Conservation (phyloP, 1,140 invertebrate genomes). For the Scaptodrosophila lebanonensis region DNA sequence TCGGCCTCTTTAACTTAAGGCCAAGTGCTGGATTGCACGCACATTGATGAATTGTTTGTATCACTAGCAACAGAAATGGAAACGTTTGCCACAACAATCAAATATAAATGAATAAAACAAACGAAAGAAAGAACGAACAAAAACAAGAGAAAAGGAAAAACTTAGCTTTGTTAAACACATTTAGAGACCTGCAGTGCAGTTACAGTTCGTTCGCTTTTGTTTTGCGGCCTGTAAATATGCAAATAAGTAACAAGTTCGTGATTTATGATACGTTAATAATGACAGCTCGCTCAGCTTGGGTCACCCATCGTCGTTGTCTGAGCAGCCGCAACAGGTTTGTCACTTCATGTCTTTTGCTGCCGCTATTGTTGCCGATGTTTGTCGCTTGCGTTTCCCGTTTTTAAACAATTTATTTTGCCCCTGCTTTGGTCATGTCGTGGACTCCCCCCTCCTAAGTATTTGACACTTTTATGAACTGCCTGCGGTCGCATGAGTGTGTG, state of each 20-base stretch:
- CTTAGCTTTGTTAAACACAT: no score
- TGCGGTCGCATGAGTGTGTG: slow-evolving; percentile 52
- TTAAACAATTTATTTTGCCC: slow-evolving; percentile 45
- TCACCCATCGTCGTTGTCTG: slow-evolving; percentile 31
- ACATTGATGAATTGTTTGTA: neutral
- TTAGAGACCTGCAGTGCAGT: no score
- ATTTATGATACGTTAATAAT: slow-evolving; percentile 67
- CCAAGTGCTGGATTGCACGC: neutral
- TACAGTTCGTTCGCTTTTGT: neutral
- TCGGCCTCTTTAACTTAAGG: no score
- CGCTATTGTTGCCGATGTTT: neutral
- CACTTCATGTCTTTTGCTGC: slow-evolving; percentile 2
- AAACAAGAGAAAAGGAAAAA: no score
- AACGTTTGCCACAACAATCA: no score
- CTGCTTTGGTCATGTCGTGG: slow-evolving; percentile 11
- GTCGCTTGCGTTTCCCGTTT: slow-evolving; percentile 20
- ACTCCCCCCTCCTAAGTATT: slow-evolving; percentile 53
- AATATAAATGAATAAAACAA: no score
- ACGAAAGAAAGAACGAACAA: no score
- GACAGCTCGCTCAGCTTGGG: slow-evolving; percentile 41
- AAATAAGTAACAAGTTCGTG: slow-evolving; percentile 64
- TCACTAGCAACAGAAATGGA: no score
- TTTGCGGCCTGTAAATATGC: slow-evolving; percentile 32
- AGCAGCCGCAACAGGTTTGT: slow-evolving; percentile 56
- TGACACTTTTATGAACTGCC: slow-evolving; percentile 72